Percentiles rank a stretch among this genome's conserved stretches.
Conservation (phyloP, 2,888 invertebrate genomes). For the Eucriotettix oculatus region DNA sequence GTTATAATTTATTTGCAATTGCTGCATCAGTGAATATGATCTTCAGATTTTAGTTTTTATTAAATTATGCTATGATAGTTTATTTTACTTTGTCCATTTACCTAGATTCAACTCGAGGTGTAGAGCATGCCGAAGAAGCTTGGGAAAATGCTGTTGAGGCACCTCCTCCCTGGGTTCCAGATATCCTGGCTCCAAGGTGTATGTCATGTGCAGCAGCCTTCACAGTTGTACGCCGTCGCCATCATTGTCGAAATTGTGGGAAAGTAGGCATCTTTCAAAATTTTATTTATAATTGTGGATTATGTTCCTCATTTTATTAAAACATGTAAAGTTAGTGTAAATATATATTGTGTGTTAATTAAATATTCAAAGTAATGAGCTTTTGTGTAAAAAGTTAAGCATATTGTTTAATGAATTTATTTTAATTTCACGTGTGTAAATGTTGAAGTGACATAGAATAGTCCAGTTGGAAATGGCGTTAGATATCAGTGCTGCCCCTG, state of each 20-base stretch:
- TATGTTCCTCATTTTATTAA: too few species aligned
- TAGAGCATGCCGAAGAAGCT: slow-evolving; percentile 23
- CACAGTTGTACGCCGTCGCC: slow-evolving; percentile 85
- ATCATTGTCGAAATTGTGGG: slow-evolving; percentile 96
- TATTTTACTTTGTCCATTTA: background rate
- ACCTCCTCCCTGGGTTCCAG: slow-evolving; percentile 90
- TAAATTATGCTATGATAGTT: background rate
- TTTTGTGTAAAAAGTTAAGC: too few species aligned
- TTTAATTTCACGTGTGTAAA: too few species aligned
- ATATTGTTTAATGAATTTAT: too few species aligned
- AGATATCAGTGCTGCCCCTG: too few species aligned
- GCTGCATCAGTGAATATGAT: background rate
- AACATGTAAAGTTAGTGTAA: too few species aligned
- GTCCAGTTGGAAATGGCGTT: too few species aligned
- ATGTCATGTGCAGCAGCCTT: slow-evolving; percentile 86
- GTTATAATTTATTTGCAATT: too few species aligned
- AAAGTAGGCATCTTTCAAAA: slow-evolving; percentile 21
- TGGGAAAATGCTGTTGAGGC: slow-evolving; percentile 22
- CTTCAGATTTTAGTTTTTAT: background rate
- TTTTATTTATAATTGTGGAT: background rate
- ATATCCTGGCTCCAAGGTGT: slow-evolving; percentile 78
- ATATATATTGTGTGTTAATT: too few species aligned
- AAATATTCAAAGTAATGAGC: too few species aligned
- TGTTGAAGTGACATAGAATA: too few species aligned
- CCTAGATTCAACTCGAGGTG: slow-evolving; percentile 4